These are phyloP conservation scores for Cavia aperea DNA, from an alignment of 2,113 vertebrate genomes.

Conservation along the genomic window DNA sequence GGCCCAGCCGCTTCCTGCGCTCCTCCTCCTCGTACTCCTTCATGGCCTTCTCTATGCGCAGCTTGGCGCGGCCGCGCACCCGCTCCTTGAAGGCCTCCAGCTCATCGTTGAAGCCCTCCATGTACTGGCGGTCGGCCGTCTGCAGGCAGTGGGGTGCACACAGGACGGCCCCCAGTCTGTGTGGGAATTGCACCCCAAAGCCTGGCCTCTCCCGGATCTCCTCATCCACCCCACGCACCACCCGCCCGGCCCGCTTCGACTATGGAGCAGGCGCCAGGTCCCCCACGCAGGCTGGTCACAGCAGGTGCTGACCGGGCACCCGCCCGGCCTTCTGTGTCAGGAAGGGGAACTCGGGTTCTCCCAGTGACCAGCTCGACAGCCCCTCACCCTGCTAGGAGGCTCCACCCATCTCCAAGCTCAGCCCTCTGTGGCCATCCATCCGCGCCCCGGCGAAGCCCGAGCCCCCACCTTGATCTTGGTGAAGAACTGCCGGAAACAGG, in stretches of 20 bases:
- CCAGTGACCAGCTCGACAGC: neutral
- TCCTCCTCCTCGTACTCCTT: slow-evolving; percentile 93
- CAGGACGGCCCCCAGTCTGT: neutral
- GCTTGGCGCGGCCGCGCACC: slow-evolving; percentile 86
- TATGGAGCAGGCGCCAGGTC: neutral
- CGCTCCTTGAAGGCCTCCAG: slow-evolving; percentile 91
- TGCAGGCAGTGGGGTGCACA: slow-evolving; percentile 22
- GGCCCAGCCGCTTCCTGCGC: slow-evolving; percentile 85
- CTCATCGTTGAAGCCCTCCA: slow-evolving; percentile 94
- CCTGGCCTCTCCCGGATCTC: neutral
- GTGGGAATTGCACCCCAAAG: neutral
- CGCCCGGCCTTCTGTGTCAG: neutral
- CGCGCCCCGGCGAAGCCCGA: fast-evolving
- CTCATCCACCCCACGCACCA: fast-evolving
- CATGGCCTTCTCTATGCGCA: slow-evolving; percentile 90
- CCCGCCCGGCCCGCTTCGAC: too few species aligned
- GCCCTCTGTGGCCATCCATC: neutral
- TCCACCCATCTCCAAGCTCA: neutral
- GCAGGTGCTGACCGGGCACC: fast-evolving
- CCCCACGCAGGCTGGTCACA: neutral
- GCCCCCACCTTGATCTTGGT: slow-evolving; percentile 87
- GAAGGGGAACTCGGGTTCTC: neutral
- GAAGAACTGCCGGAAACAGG: slow-evolving; percentile 95
- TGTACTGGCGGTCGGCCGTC: slow-evolving; percentile 93
- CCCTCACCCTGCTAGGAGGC: neutral